Conservation (phyloP, 2,113 vertebrate genomes). For the Dasyornis broadbenti region DNA sequence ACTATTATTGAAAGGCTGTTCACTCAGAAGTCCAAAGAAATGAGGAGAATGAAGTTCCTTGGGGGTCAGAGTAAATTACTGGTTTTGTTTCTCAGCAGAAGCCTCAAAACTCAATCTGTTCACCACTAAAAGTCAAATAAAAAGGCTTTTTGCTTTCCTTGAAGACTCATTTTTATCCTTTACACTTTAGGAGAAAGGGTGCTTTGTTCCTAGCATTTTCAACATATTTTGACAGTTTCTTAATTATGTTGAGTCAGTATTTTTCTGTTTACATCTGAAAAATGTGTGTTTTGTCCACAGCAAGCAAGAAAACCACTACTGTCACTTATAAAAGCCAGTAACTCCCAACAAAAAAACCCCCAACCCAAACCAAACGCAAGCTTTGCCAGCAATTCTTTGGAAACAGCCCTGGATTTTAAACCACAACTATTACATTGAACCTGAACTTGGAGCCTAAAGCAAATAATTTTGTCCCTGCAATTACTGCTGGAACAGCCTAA, state of each 20-base stretch:
- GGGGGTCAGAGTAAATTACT: background rate
- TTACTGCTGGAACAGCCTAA: background rate
- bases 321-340: background rate
- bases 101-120: background rate
- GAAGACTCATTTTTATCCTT: background rate
- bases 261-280: background rate
- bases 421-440: background rate
- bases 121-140: background rate
- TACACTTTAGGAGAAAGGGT: background rate
- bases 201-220: background rate
- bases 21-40: background rate
- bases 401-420: background rate
- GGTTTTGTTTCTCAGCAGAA: background rate
- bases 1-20: rapidly evolving
- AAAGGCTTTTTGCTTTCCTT: background rate
- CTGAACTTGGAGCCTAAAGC: background rate
- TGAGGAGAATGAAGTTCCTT: background rate
- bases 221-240: background rate
- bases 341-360: background rate
- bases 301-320: background rate
- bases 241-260: background rate
- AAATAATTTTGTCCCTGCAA: background rate
- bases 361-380: background rate
- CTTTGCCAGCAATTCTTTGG: background rate
- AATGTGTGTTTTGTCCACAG: background rate